Conservation (phyloP, 2,113 vertebrate species). For the Perognathus longimembris region DNA sequence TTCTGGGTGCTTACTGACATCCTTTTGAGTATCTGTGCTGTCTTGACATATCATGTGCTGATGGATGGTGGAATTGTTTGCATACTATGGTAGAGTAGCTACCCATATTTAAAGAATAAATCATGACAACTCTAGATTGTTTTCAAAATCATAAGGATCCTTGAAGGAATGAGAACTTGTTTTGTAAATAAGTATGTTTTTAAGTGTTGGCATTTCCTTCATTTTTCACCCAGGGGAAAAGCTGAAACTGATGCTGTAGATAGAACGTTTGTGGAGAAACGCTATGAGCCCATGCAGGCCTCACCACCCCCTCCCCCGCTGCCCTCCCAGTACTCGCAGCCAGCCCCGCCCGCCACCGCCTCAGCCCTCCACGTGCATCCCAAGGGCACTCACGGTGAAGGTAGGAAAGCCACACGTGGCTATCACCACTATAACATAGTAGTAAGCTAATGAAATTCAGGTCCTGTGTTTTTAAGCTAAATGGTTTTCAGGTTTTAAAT, state of each 20-base stretch:
- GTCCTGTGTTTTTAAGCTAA: not conserved
- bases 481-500: not conserved
- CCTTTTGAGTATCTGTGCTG: conserved; percentile 78
- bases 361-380: conserved; percentile 89
- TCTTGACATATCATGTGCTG: conserved; percentile 81
- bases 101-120: conserved; percentile 69
- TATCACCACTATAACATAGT: not conserved
- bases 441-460: not conserved
- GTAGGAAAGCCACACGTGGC: conserved; percentile 83
- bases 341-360: conserved; percentile 78
- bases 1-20: conserved; percentile 84
- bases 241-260: conserved; percentile 89
- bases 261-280: conserved; percentile 93
- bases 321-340: conserved; percentile 91
- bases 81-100: conserved; percentile 65
- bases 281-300: conserved; percentile 90
- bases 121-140: conserved; percentile 47
- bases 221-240: conserved; percentile 86
- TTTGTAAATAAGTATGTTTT: not conserved
- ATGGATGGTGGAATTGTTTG: conserved; percentile 76
- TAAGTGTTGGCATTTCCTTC: conserved; percentile 33
- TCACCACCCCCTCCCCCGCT: conserved; percentile 88
- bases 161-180: not conserved
- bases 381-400: conserved; percentile 91
- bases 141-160: conserved; percentile 15